phyloP scores from a whole-genome alignment of 2,888 invertebrate species.

The Onthophagus sagittarius region DNA sequence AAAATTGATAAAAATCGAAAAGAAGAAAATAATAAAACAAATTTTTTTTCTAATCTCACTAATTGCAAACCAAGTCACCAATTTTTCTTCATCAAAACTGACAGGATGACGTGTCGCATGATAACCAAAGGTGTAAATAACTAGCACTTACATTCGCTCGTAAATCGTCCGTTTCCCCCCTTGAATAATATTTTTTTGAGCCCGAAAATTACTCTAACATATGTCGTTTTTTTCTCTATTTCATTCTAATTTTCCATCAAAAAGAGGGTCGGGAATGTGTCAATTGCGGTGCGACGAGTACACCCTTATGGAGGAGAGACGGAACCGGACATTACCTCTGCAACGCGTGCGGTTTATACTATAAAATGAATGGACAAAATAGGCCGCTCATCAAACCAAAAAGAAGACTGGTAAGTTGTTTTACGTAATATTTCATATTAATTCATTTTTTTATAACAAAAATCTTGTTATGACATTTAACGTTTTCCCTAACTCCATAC shows the following conservation, averaged over 20 bases:
- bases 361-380: slow-evolving; percentile 99
- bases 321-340: slow-evolving; percentile 97
- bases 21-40: neutral
- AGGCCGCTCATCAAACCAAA: slow-evolving; percentile 98
- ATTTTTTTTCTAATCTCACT: neutral
- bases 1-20: neutral
- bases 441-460: neutral
- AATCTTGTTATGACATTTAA: too few species aligned
- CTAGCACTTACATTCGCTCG: neutral
- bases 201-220: slow-evolving; percentile 15
- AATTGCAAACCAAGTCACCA: neutral
- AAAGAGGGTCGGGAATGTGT: slow-evolving; percentile 95
- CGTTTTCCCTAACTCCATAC: too few species aligned
- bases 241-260: neutral
- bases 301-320: slow-evolving; percentile 95
- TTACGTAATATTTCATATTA: neutral
- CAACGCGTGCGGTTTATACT: slow-evolving; percentile 99
- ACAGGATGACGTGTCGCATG: neutral
- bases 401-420: slow-evolving; percentile 98
- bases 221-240: slow-evolving; percentile 18
- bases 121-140: neutral
- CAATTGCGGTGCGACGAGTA: slow-evolving; percentile 98
- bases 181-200: neutral
- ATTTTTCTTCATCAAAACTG: neutral
- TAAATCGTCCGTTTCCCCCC: neutral